Evolutionary conservation across 2,888 invertebrate genomes (phyloP), one percentile per base, ranked within the genome.

Genomic region (Hedychridium roseum): DNA sequence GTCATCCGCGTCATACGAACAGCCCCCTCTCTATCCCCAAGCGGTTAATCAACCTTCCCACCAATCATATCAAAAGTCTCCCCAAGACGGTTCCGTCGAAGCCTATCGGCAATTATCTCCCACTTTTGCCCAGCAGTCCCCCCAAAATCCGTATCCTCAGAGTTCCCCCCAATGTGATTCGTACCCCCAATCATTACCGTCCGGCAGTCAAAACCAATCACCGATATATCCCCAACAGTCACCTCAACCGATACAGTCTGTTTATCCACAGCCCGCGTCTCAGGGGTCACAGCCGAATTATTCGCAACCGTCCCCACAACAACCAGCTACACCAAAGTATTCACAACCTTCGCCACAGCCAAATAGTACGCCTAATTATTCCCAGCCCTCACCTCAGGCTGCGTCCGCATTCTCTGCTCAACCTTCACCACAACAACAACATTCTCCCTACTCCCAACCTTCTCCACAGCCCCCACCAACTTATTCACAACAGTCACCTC

Each of bases 281-380:
- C 76, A 76, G 39, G 78, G 71, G 64, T 17, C 56, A 34, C 64
- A 43, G 2, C 83, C 87, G 21, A 83, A 80, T 64, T 82, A 83
- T 46, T 75, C 75, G n/a, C 75, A 76, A 46, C 57, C 72, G 1
- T 71, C 71, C 2, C 66, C 79, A 1, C 77, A 76, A 17, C 68
- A 84, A 12, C 51, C 62, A 20, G 44, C 60, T 4, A 50, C 66
- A 9, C 39, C 58, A 21, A 50, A 61, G 52, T 65, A 56, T 28
- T 61, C 66, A 2, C 63, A 67, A 32, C 47, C 63, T 2, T 66
- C 66, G 4, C 54, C 53, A 5, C 66, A 63, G 4, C 56, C 50
- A 6, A 53, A 57, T 23, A 32, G 50, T 11, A 11, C 43, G 6
- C 44, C 40, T n/a, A n/a, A n/a, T 31, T 50, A 54, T 16, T 42